Conservation (phyloP, 2,113 vertebrate species). For the Hucho hucho region DNA sequence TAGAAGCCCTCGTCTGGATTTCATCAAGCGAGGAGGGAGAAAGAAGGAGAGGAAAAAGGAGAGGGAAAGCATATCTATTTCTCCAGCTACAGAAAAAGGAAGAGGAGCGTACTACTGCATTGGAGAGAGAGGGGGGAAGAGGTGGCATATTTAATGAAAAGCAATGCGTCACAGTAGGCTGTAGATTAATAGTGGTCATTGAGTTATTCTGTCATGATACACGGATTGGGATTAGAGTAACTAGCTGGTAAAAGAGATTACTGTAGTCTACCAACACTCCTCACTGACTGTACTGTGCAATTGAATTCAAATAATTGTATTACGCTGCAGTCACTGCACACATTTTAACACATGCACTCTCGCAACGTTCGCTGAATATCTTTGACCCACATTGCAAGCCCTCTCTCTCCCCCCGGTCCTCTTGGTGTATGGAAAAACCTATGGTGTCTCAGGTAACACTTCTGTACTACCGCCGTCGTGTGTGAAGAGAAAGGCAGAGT, state of each 20-base stretch:
- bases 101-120: slow-evolving; percentile 7
- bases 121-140: neutral
- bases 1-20: slow-evolving; percentile 55
- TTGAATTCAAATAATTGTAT: neutral
- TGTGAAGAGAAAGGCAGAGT: neutral
- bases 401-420: slow-evolving; percentile 3
- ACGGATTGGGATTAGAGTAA: neutral
- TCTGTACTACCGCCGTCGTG: neutral
- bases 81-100: slow-evolving; percentile 3
- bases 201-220: neutral
- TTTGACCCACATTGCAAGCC: slow-evolving; percentile 13
- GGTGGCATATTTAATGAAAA: neutral
- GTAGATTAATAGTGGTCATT: neutral
- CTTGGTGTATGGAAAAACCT: slow-evolving; percentile 52
- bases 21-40: slow-evolving; percentile 49
- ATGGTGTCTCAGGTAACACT: slow-evolving; percentile 58
- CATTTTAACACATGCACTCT: slow-evolving; percentile 11
- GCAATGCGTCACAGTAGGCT: neutral
- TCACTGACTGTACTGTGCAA: neutral
- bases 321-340: slow-evolving; percentile 2
- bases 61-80: slow-evolving; percentile 7
- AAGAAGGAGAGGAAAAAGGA: slow-evolving; percentile 30
- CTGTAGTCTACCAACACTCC: too few species aligned
- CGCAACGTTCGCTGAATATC: slow-evolving; percentile 29
- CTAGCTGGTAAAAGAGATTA: neutral